Conservation (phyloP, 2,113 vertebrate species). For the Cheirogaleus medius region DNA sequence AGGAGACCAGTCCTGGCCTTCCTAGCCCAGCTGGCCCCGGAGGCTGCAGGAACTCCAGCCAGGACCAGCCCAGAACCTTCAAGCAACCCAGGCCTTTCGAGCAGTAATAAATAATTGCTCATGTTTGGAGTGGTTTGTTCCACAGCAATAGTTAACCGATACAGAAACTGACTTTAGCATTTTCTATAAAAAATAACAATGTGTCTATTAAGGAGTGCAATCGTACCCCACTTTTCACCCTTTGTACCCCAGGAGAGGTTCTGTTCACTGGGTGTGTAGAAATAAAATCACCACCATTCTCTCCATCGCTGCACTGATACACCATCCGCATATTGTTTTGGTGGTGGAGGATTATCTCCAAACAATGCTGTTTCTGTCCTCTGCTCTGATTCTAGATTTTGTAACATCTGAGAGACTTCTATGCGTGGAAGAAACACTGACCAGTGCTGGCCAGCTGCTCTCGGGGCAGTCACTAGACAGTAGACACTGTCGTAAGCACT, state of each 20-base stretch:
- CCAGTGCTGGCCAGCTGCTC: accelerated
- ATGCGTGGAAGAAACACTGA: background rate
- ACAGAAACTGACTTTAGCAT: background rate
- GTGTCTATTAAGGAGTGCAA: background rate
- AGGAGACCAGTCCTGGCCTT: too few relatives aligned
- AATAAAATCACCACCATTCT: background rate
- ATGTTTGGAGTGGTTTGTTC: background rate
- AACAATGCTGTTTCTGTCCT: background rate
- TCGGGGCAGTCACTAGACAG: too few relatives aligned
- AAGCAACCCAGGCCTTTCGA: background rate
- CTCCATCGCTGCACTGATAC: too few relatives aligned
- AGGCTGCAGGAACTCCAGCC: too few relatives aligned
- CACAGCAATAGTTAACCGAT: background rate
- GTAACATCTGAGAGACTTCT: background rate
- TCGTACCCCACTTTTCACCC: background rate
- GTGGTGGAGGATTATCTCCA: background rate
- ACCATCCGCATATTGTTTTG: background rate
- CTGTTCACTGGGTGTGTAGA: background rate
- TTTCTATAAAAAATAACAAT: background rate
- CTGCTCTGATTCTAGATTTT: background rate
- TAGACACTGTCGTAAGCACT: accelerated
- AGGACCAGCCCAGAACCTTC: background rate
- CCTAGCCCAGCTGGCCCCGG: background rate
- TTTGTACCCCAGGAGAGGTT: background rate
- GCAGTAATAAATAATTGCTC: background rate